These are phyloP conservation scores for Xiphydria camelus DNA, from an alignment of 2,888 invertebrate genomes.

Conservation along the genomic window DNA sequence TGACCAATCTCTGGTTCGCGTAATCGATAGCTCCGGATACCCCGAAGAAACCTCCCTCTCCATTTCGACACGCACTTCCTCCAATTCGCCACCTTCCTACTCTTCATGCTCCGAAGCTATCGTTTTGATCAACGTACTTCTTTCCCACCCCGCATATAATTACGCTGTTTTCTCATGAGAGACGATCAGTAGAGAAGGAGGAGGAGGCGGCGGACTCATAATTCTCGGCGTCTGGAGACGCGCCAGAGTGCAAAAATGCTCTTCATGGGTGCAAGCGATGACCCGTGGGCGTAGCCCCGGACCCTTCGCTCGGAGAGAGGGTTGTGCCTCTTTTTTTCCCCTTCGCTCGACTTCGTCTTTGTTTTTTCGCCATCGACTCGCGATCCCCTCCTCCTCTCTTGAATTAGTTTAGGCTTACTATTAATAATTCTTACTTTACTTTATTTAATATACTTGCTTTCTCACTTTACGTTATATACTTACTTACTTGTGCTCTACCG, in stretches of 20 bases:
- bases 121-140: no score
- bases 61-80: neutral
- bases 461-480: no score
- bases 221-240: neutral
- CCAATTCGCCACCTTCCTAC: neutral
- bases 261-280: neutral
- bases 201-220: neutral
- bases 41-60: neutral
- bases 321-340: no score
- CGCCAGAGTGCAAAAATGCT: neutral
- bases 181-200: neutral
- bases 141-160: conserved; percentile 35
- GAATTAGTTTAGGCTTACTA: no score
- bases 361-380: no score
- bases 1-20: neutral
- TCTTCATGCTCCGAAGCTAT: neutral
- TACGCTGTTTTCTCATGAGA: conserved; percentile 33
- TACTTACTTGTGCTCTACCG: no score
- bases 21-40: neutral
- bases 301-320: neutral
- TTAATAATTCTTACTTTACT: no score
- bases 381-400: no score
- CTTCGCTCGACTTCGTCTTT: no score
- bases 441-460: no score
- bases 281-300: neutral